Base-by-base conservation (phyloP, 2,888 invertebrate genomes). In the Himalopsyche anomala region DNA sequence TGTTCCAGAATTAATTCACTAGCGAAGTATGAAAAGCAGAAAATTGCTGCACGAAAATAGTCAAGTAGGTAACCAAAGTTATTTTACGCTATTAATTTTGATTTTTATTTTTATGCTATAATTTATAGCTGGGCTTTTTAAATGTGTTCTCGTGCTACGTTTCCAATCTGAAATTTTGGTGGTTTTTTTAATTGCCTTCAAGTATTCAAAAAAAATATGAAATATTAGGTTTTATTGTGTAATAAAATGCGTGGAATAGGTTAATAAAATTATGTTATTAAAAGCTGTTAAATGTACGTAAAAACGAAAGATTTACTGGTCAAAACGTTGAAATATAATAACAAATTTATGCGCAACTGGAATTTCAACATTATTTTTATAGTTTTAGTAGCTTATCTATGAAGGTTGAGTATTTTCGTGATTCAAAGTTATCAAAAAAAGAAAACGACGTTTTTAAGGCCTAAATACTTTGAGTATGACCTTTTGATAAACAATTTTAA, bases 11-110 rank as follows among this genome's bases (percentile, higher is more conserved):
- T 84, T 51, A 36, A 55, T 81, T 84, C 80, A 81, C 62, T 28
- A 36, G 80, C 54, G 15, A 80, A 38, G n/a, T 45, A 81, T 54
- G 38, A 51, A 36, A 74, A 80, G 11, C n/a, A 40, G n/a, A 38
- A 84, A 84, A 81, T 84, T 62, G 81, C 81, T 36, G 80, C 84
- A 62, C 42, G 28, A 45, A 42, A 84, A 84, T 62, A 81, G 42
- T 83, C 36, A 54, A 62, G 81, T 80, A 84, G 45, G 56, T 56
- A 42, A 69, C 42, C 56, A 80, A 81, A 51, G 36, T 40, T 62
- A 84, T 81, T 81, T 38, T 62, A 42, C 36, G 56, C 56, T 82
- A 69, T 84, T 42, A 45, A 17, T 69, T 45, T 62, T 69, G 42
- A 17, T 84, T 84, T 84, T 56, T 42, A 55, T 62, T 84, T 84